Percentiles rank a stretch among this genome's conserved stretches.
Conservation (phyloP, 2,113 vertebrate species). For the Alaudala cheleensis region DNA sequence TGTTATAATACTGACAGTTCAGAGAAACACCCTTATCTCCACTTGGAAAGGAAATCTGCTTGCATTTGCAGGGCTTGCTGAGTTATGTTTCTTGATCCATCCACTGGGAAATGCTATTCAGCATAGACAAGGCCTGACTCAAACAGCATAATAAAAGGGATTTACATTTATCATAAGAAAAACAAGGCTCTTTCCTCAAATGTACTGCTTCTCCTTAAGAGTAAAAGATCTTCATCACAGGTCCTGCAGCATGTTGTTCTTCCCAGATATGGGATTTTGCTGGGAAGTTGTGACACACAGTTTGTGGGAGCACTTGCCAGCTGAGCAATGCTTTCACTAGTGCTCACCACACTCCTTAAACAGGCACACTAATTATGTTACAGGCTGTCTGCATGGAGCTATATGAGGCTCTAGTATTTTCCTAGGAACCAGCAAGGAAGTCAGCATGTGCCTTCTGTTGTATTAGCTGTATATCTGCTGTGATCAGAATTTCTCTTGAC, state of each 20-base stretch:
- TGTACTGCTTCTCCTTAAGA: neutral
- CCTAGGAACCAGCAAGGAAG: neutral
- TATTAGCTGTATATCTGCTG: neutral
- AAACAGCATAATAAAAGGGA: neutral
- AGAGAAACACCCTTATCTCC: neutral
- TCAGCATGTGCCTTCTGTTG: neutral
- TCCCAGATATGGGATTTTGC: neutral
- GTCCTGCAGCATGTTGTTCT: neutral
- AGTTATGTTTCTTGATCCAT: neutral
- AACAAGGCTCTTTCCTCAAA: neutral
- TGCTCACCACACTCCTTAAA: neutral
- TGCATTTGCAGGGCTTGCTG: neutral
- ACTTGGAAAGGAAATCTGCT: slow-evolving; percentile 3
- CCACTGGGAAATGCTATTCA: neutral
- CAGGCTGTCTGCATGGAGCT: neutral
- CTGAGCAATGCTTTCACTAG: slow-evolving; percentile 10
- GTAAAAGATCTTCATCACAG: neutral
- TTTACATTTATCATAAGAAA: neutral
- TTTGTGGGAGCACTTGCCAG: neutral
- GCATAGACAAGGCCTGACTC: neutral
- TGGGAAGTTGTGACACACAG: slow-evolving; percentile 8
- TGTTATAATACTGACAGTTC: neutral
- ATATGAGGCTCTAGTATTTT: neutral
- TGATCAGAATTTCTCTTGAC: neutral
- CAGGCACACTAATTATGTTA: neutral